Evolutionary conservation across 2,888 invertebrate species (phyloP), one percentile per base, ranked within the genome.

Genomic region (Eupithecia subfuscata): DNA sequence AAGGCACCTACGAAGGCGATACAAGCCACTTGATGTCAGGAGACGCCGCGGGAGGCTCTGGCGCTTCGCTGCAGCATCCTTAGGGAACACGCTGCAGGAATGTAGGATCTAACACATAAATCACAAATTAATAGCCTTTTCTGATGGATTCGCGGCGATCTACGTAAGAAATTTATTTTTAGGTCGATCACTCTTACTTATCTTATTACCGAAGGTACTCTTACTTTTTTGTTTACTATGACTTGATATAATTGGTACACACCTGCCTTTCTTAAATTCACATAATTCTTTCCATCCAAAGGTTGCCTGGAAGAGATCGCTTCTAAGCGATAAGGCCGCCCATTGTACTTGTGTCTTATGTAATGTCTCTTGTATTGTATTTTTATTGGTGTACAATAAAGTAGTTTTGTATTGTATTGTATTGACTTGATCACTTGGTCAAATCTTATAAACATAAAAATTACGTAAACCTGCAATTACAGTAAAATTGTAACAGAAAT

Each of bases 101-200:
- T 84, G 85, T 85, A 82, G 87, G 86, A 87, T 81, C 82, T 83
- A 79, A 78, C 80, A 83, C 86, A 92, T 93, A 92, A 92, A 93
- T 93, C 92, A 92, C 88, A n/a, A 45, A 74, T 73, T 73, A 69
- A 78, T 75, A 52, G 71, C 63, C 30, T 73, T 48, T 60, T 16
- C 65, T 68, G 72, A 75, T 73, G 25, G 67, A 52, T 71, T 74
- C 74, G 48, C 76, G 22, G 64, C 64, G 25, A 43, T 68, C 8
- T 68, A 6, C 40, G 25, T 22, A 25, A 7, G 8, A 60, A 3
- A 22, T 22, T 60, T 60, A 22, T 22, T 56, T 22, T 22, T 56
- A 25, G 5, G 12, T 25, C 12, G 56, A 12, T 48, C 18, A n/a
- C 48, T 43, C 2, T 34, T 34, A 4, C 2, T 34, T 34, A 4